Evolutionary conservation across 2,113 vertebrate species (phyloP).

Genomic region (Cephalopholis sonnerati): DNA sequence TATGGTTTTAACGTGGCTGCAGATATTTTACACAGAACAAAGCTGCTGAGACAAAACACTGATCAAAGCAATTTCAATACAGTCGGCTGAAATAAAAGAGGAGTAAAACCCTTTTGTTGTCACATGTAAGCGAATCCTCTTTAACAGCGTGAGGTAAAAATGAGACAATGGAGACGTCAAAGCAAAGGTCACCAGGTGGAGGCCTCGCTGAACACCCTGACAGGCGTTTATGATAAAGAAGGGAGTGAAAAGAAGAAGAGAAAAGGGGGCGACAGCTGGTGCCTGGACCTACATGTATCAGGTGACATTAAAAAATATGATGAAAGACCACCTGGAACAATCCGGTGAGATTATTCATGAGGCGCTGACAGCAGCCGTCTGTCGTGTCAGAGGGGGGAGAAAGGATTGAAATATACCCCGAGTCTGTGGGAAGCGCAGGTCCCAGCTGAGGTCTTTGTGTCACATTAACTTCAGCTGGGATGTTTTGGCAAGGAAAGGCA

Average conservation of each 20-base stretch:
- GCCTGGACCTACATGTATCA: slow-evolving; percentile 29
- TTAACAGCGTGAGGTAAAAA: slow-evolving; percentile 20
- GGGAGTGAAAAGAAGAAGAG: background rate
- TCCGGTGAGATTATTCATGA: slow-evolving; percentile 21
- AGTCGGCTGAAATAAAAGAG: background rate
- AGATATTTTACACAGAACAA: slow-evolving; percentile 12
- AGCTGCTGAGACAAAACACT: background rate
- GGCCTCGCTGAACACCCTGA: slow-evolving; percentile 33
- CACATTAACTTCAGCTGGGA: background rate
- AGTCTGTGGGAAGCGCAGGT: background rate
- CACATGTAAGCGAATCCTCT: slow-evolving; percentile 53
- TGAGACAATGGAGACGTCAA: slow-evolving; percentile 41
- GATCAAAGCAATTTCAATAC: slow-evolving; percentile 46
- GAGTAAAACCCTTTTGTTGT: slow-evolving; percentile 28
- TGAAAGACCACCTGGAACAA: slow-evolving; percentile 37
- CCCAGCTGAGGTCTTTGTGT: background rate
- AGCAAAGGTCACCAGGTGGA: slow-evolving; percentile 42
- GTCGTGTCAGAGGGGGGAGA: background rate
- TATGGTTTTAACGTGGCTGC: background rate
- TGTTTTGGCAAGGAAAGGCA: background rate
- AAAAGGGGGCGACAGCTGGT: background rate
- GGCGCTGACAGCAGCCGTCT: slow-evolving; percentile 27
- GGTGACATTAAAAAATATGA: slow-evolving; percentile 50
- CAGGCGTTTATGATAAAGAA: slow-evolving; percentile 18
- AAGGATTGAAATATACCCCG: background rate